Base-by-base conservation (phyloP, 2,797 vertebrate species). In the Argyrosomus regius region DNA sequence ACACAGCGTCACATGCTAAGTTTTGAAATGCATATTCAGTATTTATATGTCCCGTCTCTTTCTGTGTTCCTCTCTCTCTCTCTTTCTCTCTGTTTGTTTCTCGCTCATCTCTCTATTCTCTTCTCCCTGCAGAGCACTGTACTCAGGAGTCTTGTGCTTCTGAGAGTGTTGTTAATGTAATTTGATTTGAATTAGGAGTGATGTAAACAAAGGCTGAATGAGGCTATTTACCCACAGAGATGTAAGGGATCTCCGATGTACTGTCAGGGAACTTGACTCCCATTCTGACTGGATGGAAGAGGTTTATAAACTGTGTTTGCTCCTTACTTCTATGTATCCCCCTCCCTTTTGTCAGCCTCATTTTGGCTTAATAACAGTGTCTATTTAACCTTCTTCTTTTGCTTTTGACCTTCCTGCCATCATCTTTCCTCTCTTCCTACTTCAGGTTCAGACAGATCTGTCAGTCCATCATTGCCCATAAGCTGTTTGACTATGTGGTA, bases 401-500 rank as follows among this genome's bases (percentile, higher is more conserved):
- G 5, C 53, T 72, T 24, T 31, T 16, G 48, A 6, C 9, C 28
- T 22, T 45, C 22, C 31, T 16, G 18, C 56, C 10, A 57, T 58
- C 12, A 14, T 63, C 53, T 52, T 18, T 54, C 48, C 56, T 20
- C 14, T 74, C 49, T n/a, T 68, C 60, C 17, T 20, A n/a, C 31
- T 28, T 39, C 81, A 99, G 98, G 93, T 99, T 99, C 94, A 95
- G 98, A 48, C 93, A 96, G 85, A 95, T 98, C 43, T 99, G 98
- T 84, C 98, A 99, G 95, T 97, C 97, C 61, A 90, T 99, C 87
- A 98, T 98, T 4, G 96, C 98, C 84, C 98, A 99, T 92, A 99
- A 97, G 90, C 96, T 99, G 70, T 99, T 99, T 6, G 98, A 99
- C 92, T 98, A 98, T 0, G 95, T 99, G 3, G 97, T 99, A 71